Evolutionary conservation across 2,888 invertebrate species (phyloP).

Genomic region (Torymus texanus): DNA sequence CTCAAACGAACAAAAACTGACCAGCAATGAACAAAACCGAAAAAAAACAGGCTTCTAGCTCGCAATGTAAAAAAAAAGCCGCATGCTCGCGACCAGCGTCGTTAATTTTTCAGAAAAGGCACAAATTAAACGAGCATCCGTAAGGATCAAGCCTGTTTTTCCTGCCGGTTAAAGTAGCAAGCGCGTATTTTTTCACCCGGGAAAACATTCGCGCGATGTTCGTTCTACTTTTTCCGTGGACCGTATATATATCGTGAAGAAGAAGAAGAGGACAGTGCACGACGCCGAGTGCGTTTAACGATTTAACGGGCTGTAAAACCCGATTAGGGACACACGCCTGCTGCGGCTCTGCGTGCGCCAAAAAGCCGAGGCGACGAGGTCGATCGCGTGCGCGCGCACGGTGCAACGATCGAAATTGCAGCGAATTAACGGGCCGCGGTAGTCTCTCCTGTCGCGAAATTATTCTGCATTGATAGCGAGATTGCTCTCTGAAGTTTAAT

Average conservation of each 20-base stretch:
- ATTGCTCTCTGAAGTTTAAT: too few relatives aligned
- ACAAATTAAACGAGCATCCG: slow-evolving; percentile 15
- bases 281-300: slow-evolving; percentile 61
- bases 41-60: slow-evolving; percentile 1
- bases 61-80: not conserved
- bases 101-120: slow-evolving; percentile 25
- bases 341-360: not conserved
- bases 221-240: slow-evolving; percentile 25
- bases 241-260: not conserved
- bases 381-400: not conserved
- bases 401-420: slow-evolving; percentile 20
- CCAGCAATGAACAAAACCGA: too few relatives aligned
- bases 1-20: too few relatives aligned
- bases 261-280: slow-evolving; percentile 49
- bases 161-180: not conserved
- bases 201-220: slow-evolving; percentile 38
- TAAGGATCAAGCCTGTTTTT: slow-evolving; percentile 3
- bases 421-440: not conserved
- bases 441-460: too few relatives aligned
- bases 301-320: slow-evolving; percentile 68
- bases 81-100: not conserved
- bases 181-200: slow-evolving; percentile 35
- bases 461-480: too few relatives aligned
- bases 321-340: slow-evolving; percentile 64
- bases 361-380: slow-evolving; percentile 11